Evolutionary conservation across 2,113 vertebrate species (phyloP).

Genomic region (Equus przewalskii): DNA sequence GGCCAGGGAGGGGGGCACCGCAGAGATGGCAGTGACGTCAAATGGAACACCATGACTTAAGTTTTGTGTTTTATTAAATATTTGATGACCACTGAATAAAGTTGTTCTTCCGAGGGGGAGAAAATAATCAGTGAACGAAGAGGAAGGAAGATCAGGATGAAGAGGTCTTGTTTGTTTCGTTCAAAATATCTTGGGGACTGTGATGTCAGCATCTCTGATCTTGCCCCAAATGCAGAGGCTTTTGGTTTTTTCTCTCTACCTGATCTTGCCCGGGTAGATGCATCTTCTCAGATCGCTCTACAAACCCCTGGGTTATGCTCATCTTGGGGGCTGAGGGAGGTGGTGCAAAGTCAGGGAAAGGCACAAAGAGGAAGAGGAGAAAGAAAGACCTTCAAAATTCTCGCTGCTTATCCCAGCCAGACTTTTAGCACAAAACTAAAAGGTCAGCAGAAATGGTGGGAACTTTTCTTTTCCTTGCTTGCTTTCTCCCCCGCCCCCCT

Average conservation of each 20-base stretch:
- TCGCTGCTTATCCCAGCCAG: neutral
- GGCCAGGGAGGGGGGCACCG: constrained; percentile 13
- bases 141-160: neutral
- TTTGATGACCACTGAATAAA: constrained; percentile 71
- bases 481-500: neutral
- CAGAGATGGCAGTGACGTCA: constrained; percentile 36
- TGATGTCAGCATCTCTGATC: neutral
- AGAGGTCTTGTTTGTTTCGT: neutral
- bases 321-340: neutral
- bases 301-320: neutral
- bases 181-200: neutral
- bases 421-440: constrained; percentile 56
- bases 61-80: constrained; percentile 72
- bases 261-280: neutral
- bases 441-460: constrained; percentile 26
- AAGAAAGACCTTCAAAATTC: neutral
- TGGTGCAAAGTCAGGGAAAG: neutral
- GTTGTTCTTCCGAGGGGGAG: constrained; percentile 40
- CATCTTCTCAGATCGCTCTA: constrained; percentile 3
- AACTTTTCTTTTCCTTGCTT: neutral
- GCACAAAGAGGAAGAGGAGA: neutral
- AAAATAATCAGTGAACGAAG: neutral
- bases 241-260: neutral
- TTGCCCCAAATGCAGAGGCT: neutral
- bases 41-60: constrained; percentile 62